These are phyloP conservation scores for Electrophaes corylata DNA, from an alignment of 2,888 invertebrate species.

Conservation along the genomic window DNA sequence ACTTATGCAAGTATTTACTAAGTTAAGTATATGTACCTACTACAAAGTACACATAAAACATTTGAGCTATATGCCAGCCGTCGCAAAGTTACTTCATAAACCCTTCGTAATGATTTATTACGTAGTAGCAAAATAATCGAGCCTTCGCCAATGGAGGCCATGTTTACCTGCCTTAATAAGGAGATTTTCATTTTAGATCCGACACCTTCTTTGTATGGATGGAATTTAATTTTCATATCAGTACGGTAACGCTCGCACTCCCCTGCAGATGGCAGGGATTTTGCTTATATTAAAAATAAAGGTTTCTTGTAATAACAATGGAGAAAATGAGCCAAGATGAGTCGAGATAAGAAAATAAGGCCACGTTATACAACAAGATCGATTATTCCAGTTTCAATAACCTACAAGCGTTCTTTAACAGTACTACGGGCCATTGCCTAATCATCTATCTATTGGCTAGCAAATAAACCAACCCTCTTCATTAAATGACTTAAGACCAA, in stretches of 20 bases:
- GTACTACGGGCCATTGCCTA: too few species aligned
- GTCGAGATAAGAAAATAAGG: conserved; percentile 6
- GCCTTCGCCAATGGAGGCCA: conserved; percentile 55
- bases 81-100: conserved; percentile 35
- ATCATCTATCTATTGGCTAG: too few species aligned
- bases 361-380: conserved; percentile 7
- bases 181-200: conserved; percentile 73
- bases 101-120: conserved; percentile 62
- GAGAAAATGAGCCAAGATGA: conserved; percentile 5
- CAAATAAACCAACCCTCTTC: too few species aligned
- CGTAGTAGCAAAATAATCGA: conserved; percentile 66
- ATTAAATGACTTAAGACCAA: too few species aligned
- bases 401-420: too few species aligned
- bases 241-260: conserved; percentile 30
- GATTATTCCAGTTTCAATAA: background rate
- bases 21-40: too few species aligned
- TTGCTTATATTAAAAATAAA: conserved; percentile 27
- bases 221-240: conserved; percentile 67
- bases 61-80: too few species aligned
- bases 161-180: conserved; percentile 72
- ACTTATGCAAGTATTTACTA: too few species aligned
- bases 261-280: conserved; percentile 12
- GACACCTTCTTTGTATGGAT: conserved; percentile 58
- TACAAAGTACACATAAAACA: too few species aligned
- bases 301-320: conserved; percentile 22